phyloP scores from a whole-genome alignment of 2,888 invertebrate species.

The Cryptosula pallasiana region DNA sequence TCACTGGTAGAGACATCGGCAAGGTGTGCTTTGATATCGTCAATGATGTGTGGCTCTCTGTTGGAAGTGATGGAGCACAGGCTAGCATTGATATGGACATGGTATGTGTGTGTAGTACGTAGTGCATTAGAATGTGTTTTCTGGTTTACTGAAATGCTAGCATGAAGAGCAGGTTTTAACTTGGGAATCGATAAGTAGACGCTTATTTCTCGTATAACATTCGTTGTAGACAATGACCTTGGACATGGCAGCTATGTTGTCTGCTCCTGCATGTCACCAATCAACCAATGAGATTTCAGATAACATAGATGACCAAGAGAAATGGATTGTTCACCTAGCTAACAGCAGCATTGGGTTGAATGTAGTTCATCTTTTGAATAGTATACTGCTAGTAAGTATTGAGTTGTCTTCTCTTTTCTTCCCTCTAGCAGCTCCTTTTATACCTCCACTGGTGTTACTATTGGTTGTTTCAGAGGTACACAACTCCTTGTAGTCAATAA shows the following conservation, averaged over 20 bases:
- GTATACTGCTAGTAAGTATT: background rate
- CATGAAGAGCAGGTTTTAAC: too few species aligned
- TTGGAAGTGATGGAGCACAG: background rate
- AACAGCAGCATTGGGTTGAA: background rate
- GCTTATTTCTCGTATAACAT: too few species aligned
- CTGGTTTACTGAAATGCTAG: too few species aligned
- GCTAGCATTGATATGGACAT: constrained; percentile 12
- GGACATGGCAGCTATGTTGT: background rate
- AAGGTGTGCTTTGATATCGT: background rate
- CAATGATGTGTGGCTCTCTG: background rate
- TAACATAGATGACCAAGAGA: background rate
- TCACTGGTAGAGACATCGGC: constrained; percentile 1
- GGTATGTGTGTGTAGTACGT: background rate
- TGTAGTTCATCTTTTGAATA: constrained; percentile 1
- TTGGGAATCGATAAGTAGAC: too few species aligned
- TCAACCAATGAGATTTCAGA: background rate
- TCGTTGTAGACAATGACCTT: constrained; percentile 16
- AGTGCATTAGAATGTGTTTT: too few species aligned
- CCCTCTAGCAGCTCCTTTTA: background rate
- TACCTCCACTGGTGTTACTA: background rate
- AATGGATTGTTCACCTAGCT: constrained; percentile 19
- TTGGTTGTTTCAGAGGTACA: too few species aligned
- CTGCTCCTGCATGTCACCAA: background rate
- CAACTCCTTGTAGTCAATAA: too few species aligned
- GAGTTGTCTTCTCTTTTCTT: background rate